A percentile compares a stretch with the other conserved stretches of the same genome.
Evolutionary conservation across 1,140 invertebrate genomes (phyloP).

Genomic region (Tetramorium simillimum): DNA sequence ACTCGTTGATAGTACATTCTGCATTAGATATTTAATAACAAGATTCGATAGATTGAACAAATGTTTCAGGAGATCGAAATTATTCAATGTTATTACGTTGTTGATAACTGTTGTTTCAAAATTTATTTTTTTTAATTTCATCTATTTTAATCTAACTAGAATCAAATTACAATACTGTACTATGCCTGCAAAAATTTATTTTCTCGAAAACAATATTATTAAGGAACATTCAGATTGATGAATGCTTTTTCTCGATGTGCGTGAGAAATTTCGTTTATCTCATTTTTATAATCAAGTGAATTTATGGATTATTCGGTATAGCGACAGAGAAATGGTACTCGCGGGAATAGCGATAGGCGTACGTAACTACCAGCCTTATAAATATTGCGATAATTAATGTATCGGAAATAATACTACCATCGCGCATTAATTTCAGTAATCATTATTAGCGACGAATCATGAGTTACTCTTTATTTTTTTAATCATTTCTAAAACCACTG

Average conservation of each 20-base stretch:
- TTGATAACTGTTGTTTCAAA: not conserved
- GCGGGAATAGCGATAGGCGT: constrained; percentile 54
- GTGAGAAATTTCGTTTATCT: constrained; percentile 56
- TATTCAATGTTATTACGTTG: not conserved
- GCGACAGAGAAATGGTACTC: constrained; percentile 37
- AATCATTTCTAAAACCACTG: not conserved
- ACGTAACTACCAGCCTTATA: constrained; percentile 37
- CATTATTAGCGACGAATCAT: not conserved
- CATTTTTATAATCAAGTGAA: constrained; percentile 45
- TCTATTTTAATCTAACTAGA: not conserved
- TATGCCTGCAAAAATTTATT: not conserved
- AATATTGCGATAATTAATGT: constrained; percentile 56
- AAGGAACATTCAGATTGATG: not conserved
- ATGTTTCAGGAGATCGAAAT: not conserved
- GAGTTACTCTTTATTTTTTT: not conserved
- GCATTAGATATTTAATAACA: not conserved
- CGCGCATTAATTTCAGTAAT: constrained; percentile 20
- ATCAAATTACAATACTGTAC: not conserved
- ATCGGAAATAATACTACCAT: constrained; percentile 22
- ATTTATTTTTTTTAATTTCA: not conserved
- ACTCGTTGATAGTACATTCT: not conserved
- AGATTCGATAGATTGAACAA: not conserved
- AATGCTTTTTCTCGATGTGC: not conserved
- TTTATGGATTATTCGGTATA: constrained; percentile 53
- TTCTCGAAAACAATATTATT: not conserved